Percentiles rank a stretch among this genome's conserved stretches.
These are phyloP conservation scores for Phocoena phocoena DNA, from an alignment of 2,113 vertebrate species.

Conservation along the genomic window DNA sequence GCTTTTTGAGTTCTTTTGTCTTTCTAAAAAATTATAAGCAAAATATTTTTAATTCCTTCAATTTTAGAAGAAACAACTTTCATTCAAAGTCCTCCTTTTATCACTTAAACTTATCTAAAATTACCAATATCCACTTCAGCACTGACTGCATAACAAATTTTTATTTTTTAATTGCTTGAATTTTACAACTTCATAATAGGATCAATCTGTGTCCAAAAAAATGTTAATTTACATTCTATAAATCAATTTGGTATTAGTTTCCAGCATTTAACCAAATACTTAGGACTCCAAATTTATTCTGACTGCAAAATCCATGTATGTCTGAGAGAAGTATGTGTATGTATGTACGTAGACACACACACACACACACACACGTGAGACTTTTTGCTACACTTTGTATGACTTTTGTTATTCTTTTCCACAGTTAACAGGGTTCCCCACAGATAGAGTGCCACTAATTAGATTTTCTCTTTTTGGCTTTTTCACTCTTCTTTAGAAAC, in stretches of 20 bases:
- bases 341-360: neutral
- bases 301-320: neutral
- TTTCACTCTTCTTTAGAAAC: constrained; percentile 30
- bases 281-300: neutral
- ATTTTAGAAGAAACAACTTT: neutral
- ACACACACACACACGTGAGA: neutral
- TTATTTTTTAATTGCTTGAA: constrained; percentile 19
- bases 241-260: neutral
- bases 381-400: neutral
- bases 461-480: constrained; percentile 68
- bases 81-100: neutral
- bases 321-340: neutral
- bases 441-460: constrained; percentile 26
- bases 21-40: neutral
- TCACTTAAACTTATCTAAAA: constrained; percentile 16
- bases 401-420: constrained; percentile 49
- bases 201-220: neutral
- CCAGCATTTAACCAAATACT: neutral
- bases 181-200: neutral
- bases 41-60: constrained; percentile 7
- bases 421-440: neutral
- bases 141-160: neutral
- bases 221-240: neutral
- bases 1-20: neutral
- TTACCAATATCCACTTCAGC: neutral